A percentile compares a stretch with the other conserved stretches of the same genome.
These are phyloP conservation scores for Branchipolynoe longqiensis DNA, from an alignment of 2,888 invertebrate genomes.

Conservation along the genomic window DNA sequence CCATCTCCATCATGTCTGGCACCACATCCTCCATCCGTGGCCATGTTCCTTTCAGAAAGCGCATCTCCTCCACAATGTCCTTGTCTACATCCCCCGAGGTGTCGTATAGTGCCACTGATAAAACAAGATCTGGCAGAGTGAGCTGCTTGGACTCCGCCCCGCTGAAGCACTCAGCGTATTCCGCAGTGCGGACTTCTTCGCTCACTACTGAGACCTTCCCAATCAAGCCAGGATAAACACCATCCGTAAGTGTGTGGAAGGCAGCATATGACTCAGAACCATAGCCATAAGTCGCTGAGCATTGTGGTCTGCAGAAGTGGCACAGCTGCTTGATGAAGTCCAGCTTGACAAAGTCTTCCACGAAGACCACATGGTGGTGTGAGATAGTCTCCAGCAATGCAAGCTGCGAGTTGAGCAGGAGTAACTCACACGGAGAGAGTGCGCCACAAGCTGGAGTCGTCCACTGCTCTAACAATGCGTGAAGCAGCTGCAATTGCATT, in stretches of 20 bases:
- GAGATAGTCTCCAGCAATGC: conserved; percentile 6
- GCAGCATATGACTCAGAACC: background rate
- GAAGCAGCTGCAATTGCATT: conserved; percentile 62
- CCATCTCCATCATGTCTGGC: background rate
- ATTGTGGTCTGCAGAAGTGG: conserved; percentile 6
- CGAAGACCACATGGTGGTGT: background rate
- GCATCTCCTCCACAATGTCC: conserved; percentile 7
- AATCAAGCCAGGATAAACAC: background rate
- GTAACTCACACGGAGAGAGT: background rate
- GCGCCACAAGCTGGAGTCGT: background rate
- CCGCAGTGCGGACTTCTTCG: background rate
- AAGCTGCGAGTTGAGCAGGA: background rate
- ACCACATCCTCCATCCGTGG: background rate
- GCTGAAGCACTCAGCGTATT: background rate
- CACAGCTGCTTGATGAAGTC: background rate
- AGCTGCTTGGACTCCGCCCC: background rate
- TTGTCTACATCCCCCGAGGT: background rate
- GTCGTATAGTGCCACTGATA: conserved; percentile 18
- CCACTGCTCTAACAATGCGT: conserved; percentile 60
- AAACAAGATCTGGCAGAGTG: background rate
- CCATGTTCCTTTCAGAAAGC: background rate
- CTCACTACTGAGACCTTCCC: background rate
- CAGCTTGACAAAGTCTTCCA: background rate
- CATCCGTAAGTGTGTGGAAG: background rate
- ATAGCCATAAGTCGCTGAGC: background rate